Conservation (phyloP, 1,140 invertebrate species). For the Drosophila pallidifrons region DNA sequence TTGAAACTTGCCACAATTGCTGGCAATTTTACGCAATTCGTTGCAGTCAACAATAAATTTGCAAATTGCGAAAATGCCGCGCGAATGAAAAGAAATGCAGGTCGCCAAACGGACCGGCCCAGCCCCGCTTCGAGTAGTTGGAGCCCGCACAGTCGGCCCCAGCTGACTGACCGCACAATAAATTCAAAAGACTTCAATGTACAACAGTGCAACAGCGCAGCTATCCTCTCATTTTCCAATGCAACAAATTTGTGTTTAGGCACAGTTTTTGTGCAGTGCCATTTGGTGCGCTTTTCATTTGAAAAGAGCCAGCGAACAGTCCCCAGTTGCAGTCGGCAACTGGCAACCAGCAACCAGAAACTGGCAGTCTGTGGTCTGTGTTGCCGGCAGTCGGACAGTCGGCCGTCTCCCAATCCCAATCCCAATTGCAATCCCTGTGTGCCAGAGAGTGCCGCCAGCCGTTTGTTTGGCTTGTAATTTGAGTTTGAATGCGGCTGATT, state of each 20-base stretch:
- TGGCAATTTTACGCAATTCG: constrained; percentile 81
- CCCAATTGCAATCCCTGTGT: background rate
- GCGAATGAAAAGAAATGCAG: constrained; percentile 70
- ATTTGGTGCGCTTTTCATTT: constrained; percentile 59
- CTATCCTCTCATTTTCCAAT: constrained; percentile 35
- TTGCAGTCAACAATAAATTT: constrained; percentile 82
- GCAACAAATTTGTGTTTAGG: constrained; percentile 61
- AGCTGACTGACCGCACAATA: constrained; percentile 61
- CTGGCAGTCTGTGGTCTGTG: constrained; percentile 3
- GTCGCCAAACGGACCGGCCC: constrained; percentile 45
- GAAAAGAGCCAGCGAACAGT: constrained; percentile 1
- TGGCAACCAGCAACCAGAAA: too few species aligned
- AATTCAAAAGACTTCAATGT: constrained; percentile 63
- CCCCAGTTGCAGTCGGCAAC: constrained; percentile 17
- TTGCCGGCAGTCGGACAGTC: background rate
- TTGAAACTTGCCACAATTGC: constrained; percentile 79
- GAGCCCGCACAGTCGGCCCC: constrained; percentile 17
- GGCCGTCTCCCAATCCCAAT: constrained; percentile 19
- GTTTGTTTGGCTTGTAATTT: constrained; percentile 73
- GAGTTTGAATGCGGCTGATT: constrained; percentile 81
- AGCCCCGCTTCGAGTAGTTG: background rate
- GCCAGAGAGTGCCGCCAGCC: constrained; percentile 31
- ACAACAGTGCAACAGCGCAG: constrained; percentile 24
- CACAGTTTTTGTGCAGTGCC: constrained; percentile 46
- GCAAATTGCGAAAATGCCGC: constrained; percentile 62